Evolutionary conservation across 2,888 invertebrate species (phyloP), one percentile per base, ranked within the genome.

Genomic region (Himalopsyche kuldschensis): DNA sequence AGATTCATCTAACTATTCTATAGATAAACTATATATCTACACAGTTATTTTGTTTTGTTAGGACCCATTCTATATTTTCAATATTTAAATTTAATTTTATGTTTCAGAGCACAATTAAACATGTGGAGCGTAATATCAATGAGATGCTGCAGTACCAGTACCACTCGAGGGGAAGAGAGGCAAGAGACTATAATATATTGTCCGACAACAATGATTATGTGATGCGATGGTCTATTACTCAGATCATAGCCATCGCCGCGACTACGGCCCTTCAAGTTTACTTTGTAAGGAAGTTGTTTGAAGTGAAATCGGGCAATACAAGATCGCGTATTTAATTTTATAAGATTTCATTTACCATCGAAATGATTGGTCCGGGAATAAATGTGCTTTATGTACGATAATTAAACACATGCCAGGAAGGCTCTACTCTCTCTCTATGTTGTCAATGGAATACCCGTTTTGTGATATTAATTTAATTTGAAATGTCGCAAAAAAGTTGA

Each of bases 201-300:
- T 88, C 94, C 86, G 96, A 96, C 88, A 98, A 97, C 89, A 96
- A 97, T 89, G 90, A 92, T 5, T 97, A 97, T 89, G 96, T 98
- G n/a, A 93, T 96, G 85, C 94, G 94, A 84, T 98, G 98, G 96
- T 98, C 98, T 0, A 87, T 98, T 3, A 92, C 95, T 79, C 98
- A 98, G 91, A 96, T 98, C 87, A 83, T 95, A 32, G 95, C 98
- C 0, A 96, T 98, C 86, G 90, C 95, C 78, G 92, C 94, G 0
- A 96, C 97, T 0, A 96, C 96, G 11, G 92, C 95, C 0, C 88
- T 94, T 31, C 95, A 97, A 91, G 97, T 98, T 1, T 96, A 95
- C 89, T 98, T 98, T 89, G 96, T 98, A 17, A 93, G 97, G 86
- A 96, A 97, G 91, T 91, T 98, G 15, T 98, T 98, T 89, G 96